A percentile compares a stretch with the other conserved stretches of the same genome.
Evolutionary conservation across 2,113 vertebrate species (phyloP).

Genomic region (Galeopterus variegatus): DNA sequence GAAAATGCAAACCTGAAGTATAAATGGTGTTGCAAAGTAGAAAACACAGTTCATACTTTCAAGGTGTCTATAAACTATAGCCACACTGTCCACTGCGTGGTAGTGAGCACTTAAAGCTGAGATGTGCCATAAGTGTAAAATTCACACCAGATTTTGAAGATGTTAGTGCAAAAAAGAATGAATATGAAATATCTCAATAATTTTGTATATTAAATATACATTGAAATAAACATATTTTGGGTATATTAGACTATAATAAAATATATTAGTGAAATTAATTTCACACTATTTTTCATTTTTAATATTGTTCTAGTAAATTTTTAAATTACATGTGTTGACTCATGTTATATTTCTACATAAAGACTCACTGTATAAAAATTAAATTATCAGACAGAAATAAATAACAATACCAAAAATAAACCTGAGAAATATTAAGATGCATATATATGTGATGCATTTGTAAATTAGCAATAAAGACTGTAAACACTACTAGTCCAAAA

Average conservation of each 20-base stretch:
- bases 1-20: background rate
- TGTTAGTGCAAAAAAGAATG: background rate
- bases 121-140: background rate
- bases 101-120: background rate
- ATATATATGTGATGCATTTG: background rate
- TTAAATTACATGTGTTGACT: background rate
- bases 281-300: background rate
- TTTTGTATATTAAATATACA: background rate
- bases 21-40: background rate
- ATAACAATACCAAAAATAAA: conserved; percentile 11
- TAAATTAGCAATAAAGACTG: background rate
- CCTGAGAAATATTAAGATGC: background rate
- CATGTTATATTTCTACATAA: background rate
- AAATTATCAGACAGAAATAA: conserved; percentile 53
- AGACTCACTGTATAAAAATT: conserved; percentile 11
- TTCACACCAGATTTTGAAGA: background rate
- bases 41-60: background rate
- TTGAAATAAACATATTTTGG: background rate
- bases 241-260: conserved; percentile 11
- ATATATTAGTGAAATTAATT: conserved; percentile 60
- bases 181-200: background rate
- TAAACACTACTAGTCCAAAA: background rate
- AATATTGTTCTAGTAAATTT: conserved; percentile 6
- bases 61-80: background rate
- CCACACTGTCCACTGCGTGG: background rate